phyloP scores from a whole-genome alignment of 2,888 invertebrate genomes.

The Habroteleia sp. region DNA sequence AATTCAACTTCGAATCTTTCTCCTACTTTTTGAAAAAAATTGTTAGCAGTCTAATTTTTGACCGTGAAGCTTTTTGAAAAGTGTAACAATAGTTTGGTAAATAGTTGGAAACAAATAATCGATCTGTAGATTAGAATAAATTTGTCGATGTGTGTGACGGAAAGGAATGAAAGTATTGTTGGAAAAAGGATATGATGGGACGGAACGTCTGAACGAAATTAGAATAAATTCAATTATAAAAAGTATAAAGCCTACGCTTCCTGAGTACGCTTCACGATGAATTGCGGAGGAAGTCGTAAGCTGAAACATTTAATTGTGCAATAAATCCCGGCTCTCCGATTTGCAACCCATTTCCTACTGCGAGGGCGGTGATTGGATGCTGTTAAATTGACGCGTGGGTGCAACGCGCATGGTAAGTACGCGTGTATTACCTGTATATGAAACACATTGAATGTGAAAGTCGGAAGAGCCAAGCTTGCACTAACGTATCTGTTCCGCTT shows the following conservation, averaged over 20 bases:
- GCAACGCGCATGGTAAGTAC: conserved; percentile 72
- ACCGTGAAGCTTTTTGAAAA: no score
- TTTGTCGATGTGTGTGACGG: no score
- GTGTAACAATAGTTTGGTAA: no score
- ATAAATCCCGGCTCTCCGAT: conserved; percentile 81
- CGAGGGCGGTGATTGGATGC: conserved; percentile 78
- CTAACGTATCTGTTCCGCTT: conserved; percentile 56
- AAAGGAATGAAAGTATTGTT: no score
- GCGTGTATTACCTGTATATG: conserved; percentile 69
- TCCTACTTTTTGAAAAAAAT: no score
- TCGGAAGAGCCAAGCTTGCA: conserved; percentile 72
- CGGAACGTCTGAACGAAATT: conserved; percentile 47
- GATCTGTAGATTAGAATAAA: no score
- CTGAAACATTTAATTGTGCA: conserved; percentile 78
- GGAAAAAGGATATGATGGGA: conserved; percentile 23
- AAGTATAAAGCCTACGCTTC: conserved; percentile 62
- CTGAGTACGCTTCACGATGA: conserved; percentile 61
- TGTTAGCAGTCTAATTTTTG: no score
- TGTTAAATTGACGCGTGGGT: conserved; percentile 77
- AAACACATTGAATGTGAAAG: conserved; percentile 76
- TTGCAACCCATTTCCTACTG: conserved; percentile 80
- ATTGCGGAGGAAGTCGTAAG: conserved; percentile 74
- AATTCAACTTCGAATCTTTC: no score
- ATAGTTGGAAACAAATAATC: no score
- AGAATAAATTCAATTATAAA: conserved; percentile 60